Base-by-base conservation (phyloP, 2,113 vertebrate species). In the Galbula dea region DNA sequence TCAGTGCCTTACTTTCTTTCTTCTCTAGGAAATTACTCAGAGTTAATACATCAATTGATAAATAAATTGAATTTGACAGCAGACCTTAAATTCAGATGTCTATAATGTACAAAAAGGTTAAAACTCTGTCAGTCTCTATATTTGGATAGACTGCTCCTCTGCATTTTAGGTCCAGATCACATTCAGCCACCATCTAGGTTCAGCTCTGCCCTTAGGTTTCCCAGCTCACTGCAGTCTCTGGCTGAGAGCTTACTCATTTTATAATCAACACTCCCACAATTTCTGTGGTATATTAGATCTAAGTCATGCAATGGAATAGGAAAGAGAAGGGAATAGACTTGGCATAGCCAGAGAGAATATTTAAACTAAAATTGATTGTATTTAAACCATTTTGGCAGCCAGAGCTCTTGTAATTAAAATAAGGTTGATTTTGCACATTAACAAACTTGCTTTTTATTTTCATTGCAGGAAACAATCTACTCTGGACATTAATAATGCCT, bases 391-490 rank as follows among this genome's bases (percentile, higher is more conserved):
- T 29, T 11, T 43, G 58, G 67, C 83, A 86, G 68, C 15, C 32
- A 80, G 61, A 75, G 52, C 20, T 61, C 30, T 21, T 76, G 34
- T 68, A 89, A 95, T 93, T 94, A 92, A 89, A 94, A 57, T 45
- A 82, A 87, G 74, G 81, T 75, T 94, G 77, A 65, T 85, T 76
- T 79, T 93, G 74, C 45, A 79, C 62, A 73, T 89, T 86, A 72
- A 75, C 79, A 54, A 76, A 57, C 13, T 46, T 58, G 27, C 15
- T 83, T 19, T 88, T 88, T 80, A 76, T 76, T 91, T 93, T 88
- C 75, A 41, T 52, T 79, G 62, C 88, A 75, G 87, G 89, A 85
- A 94, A 79, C 66, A 1, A 4, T 52, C 84, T 78, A 67, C 71
- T 59, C 89, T 65, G 72, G 86, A 72, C 46, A 83, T 76, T 76